phyloP scores from a whole-genome alignment of 2,888 invertebrate genomes.

The Drosophila neonasuta region DNA sequence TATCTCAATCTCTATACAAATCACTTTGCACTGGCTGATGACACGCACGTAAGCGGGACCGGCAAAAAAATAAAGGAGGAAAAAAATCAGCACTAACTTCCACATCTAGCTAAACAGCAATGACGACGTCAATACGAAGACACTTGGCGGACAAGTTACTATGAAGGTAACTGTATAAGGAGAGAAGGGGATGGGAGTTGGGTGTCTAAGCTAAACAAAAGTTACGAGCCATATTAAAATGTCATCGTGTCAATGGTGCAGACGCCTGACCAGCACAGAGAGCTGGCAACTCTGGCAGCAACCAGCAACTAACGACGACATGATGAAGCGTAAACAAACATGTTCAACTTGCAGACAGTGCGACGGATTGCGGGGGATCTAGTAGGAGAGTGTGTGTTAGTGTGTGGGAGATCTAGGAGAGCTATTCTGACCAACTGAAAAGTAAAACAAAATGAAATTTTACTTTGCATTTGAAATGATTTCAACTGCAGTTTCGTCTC shows the following conservation, averaged over 20 bases:
- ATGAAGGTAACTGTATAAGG: neutral
- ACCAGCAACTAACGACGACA: slow-evolving; percentile 74
- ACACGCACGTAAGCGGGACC: slow-evolving; percentile 61
- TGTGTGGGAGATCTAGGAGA: neutral
- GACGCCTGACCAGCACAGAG: slow-evolving; percentile 54
- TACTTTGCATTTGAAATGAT: slow-evolving; percentile 77
- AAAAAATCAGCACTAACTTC: slow-evolving; percentile 46
- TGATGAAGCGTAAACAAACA: slow-evolving; percentile 79
- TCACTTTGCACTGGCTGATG: slow-evolving; percentile 52
- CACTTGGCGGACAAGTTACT: slow-evolving; percentile 5
- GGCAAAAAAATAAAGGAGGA: slow-evolving; percentile 3
- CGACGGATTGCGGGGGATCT: slow-evolving; percentile 15
- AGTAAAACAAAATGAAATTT: slow-evolving; percentile 75
- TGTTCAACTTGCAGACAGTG: slow-evolving; percentile 68
- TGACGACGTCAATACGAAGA: slow-evolving; percentile 60
- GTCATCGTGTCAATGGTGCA: slow-evolving; percentile 73
- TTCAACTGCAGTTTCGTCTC: slow-evolving; percentile 54
- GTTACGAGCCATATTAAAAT: slow-evolving; percentile 76
- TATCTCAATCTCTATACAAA: slow-evolving; percentile 52
- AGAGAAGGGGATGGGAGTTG: neutral
- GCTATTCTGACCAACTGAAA: slow-evolving; percentile 41
- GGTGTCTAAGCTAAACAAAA: slow-evolving; percentile 65
- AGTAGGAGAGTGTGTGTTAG: neutral
- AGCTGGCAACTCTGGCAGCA: slow-evolving; percentile 28
- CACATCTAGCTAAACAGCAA: slow-evolving; percentile 61